Percentiles rank a stretch among this genome's conserved stretches.
phyloP scores from a whole-genome alignment of 2,113 vertebrate species.

The Lophius piscatorius region DNA sequence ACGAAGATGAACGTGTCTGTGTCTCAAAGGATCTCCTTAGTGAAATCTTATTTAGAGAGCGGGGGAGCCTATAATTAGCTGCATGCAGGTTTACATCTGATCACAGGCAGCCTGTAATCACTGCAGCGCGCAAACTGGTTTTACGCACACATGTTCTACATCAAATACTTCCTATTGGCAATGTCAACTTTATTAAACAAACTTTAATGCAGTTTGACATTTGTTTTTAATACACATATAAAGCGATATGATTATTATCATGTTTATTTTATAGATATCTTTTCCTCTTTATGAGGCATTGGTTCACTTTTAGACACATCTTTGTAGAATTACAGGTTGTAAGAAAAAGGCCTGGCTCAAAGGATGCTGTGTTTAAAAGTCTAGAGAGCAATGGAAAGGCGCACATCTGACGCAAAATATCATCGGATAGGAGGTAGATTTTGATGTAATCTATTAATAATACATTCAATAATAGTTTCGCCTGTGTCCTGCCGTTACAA shows the following conservation, averaged over 20 bases:
- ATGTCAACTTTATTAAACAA: neutral
- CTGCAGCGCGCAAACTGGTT: conserved; percentile 18
- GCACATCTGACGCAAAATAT: neutral
- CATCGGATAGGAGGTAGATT: too few species aligned
- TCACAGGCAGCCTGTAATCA: conserved; percentile 59
- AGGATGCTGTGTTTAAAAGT: neutral
- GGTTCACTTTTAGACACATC: neutral
- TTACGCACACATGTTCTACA: too few species aligned
- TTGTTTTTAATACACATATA: neutral
- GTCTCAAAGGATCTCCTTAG: conserved; percentile 66
- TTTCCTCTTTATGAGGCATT: too few species aligned
- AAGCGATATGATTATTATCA: too few species aligned
- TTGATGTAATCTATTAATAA: neutral
- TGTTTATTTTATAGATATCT: too few species aligned
- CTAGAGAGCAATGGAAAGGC: neutral
- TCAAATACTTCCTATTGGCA: neutral
- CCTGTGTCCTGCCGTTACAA: too few species aligned
- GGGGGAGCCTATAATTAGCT: conserved; percentile 74
- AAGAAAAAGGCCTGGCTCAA: neutral
- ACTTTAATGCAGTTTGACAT: neutral
- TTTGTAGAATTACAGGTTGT: neutral
- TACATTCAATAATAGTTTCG: too few species aligned
- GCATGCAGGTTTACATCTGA: conserved; percentile 46
- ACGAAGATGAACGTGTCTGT: conserved; percentile 70
- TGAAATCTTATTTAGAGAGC: conserved; percentile 69